Percentiles rank a stretch among this genome's conserved stretches.
Evolutionary conservation across 2,113 vertebrate species (phyloP).

Genomic region (Lophura nycthemera): DNA sequence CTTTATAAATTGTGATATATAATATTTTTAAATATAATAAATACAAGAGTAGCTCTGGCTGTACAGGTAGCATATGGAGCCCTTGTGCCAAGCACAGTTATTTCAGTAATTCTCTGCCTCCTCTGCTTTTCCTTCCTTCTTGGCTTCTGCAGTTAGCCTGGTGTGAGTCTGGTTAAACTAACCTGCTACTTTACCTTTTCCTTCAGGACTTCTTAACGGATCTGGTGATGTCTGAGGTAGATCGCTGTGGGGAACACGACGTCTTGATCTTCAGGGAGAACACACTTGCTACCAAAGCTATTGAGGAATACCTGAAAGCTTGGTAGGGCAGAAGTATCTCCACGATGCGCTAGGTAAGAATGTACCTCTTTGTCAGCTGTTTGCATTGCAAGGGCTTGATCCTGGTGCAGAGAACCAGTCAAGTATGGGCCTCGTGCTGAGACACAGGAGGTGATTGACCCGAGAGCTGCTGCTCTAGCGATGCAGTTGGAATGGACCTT

Average conservation of each 20-base stretch:
- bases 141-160: background rate
- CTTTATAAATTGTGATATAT: background rate
- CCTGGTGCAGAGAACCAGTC: background rate
- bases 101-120: background rate
- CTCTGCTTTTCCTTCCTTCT: background rate
- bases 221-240: constrained; percentile 96
- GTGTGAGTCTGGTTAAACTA: background rate
- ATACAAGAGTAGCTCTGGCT: background rate
- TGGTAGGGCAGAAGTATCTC: constrained; percentile 96
- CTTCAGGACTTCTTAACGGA: constrained; percentile 94
- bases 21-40: background rate
- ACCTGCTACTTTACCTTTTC: constrained; percentile 39
- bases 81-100: background rate
- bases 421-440: background rate
- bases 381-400: background rate
- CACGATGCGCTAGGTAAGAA: constrained; percentile 93
- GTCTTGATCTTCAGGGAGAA: constrained; percentile 98
- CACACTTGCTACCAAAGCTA: constrained; percentile 95
- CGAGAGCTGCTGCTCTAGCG: background rate
- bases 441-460: background rate
- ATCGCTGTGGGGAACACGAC: constrained; percentile 94
- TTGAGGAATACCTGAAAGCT: constrained; percentile 96
- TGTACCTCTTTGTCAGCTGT: background rate
- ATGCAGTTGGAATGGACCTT: background rate
- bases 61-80: background rate